These are phyloP conservation scores for Spea bombifrons DNA, from an alignment of 2,113 vertebrate species.

Conservation along the genomic window DNA sequence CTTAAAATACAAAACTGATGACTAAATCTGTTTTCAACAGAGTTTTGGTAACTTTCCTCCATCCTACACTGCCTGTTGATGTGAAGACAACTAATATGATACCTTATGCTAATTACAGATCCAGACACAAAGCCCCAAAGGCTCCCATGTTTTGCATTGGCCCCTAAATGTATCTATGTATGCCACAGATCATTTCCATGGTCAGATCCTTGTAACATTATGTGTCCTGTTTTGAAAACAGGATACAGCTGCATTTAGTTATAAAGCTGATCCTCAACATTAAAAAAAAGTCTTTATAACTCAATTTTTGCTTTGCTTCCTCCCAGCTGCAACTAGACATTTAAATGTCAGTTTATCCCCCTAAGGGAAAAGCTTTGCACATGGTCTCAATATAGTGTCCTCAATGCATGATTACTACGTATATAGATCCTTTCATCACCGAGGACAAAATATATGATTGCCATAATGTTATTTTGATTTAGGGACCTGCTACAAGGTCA, in stretches of 20 bases:
- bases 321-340: slow-evolving; percentile 4
- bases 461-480: no score
- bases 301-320: background rate
- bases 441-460: no score
- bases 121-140: no score
- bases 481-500: no score
- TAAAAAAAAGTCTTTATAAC: slow-evolving; percentile 15
- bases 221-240: slow-evolving; percentile 42
- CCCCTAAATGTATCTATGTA: background rate
- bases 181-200: slow-evolving; percentile 34
- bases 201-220: slow-evolving; percentile 32
- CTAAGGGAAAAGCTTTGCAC: background rate
- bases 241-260: slow-evolving; percentile 54
- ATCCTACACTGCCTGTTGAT: no score
- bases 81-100: no score
- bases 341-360: background rate
- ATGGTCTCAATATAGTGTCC: background rate
- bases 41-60: no score
- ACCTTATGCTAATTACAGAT: no score
- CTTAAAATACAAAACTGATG: no score
- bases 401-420: background rate
- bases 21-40: no score
- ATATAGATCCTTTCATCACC: no score
- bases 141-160: background rate
- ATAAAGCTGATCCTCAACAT: slow-evolving; percentile 18